Evolutionary conservation across 2,888 invertebrate species (phyloP), one percentile per base, ranked within the genome.

Genomic region (Diarsia dahlii): DNA sequence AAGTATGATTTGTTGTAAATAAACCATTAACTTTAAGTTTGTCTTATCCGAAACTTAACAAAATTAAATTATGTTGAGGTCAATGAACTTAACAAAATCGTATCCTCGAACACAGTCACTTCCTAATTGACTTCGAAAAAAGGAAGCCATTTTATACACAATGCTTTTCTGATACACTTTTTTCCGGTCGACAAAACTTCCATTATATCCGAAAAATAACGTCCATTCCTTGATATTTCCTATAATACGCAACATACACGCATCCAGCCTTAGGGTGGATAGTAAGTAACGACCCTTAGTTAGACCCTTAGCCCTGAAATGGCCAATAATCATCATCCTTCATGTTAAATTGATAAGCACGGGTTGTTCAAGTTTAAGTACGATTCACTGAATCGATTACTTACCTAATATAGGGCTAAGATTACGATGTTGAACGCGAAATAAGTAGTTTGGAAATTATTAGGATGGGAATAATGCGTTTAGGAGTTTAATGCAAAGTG

Each of bases 281-380:
- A 45, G 62, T 23, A 39, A 63, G 60, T 76, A 71, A 75, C 63
- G 58, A 71, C 50, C 79, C 34, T 70, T 54, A 76, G 66, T 80
- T 75, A 69, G 60, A 63, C 23, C 65, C 66, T 64, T 63, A 46
- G 34, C 65, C 56, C 71, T 69, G 64, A 84, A 85, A 87, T 87
- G 72, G 63, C 81, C 79, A 74, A 73, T 84, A 86, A 87, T 84
- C 81, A 84, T 52, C 68, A 76, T 78, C 64, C 34, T 85, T 82
- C 77, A 78, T 81, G 76, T 74, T 80, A 85, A 87, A 88, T 87
- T 88, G 87, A 81, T 87, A 87, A 87, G 71, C 72, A 81, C 28
- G 63, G 88, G 81, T 65, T 86, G 76, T 77, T 80, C 56, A 48
- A 60, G 71, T 54, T 72, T 77, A 79, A 78, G 78, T 78, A 78